A percentile compares a stretch with the other conserved stretches of the same genome.
phyloP scores from a whole-genome alignment of 2,888 invertebrate genomes.

The Cabera pusaria region DNA sequence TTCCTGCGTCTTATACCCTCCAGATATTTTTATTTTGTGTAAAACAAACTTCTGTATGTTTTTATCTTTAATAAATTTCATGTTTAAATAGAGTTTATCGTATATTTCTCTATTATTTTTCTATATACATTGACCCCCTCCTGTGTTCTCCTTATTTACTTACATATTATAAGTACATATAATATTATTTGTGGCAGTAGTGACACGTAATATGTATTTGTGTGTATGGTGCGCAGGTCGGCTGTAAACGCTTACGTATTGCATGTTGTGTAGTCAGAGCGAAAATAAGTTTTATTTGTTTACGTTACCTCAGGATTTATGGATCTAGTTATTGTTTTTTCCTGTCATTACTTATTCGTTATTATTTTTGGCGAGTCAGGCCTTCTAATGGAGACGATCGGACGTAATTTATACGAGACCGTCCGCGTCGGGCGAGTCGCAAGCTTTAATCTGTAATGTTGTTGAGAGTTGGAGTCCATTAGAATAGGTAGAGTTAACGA shows the following conservation, averaged over 20 bases:
- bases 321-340: constrained; percentile 62
- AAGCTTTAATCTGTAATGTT: constrained; percentile 58
- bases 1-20: constrained; percentile 57
- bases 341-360: constrained; percentile 53
- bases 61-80: constrained; percentile 82
- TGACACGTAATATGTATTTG: constrained; percentile 68
- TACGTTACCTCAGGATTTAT: constrained; percentile 68
- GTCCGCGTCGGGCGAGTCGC: constrained; percentile 39
- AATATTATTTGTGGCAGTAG: constrained; percentile 80
- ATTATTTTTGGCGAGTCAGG: constrained; percentile 66
- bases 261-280: constrained; percentile 74
- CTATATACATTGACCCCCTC: constrained; percentile 67
- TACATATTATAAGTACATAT: constrained; percentile 63
- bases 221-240: constrained; percentile 60
- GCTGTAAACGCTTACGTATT: constrained; percentile 69
- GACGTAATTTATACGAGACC: constrained; percentile 40
- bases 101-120: constrained; percentile 81
- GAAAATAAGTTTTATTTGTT: constrained; percentile 77
- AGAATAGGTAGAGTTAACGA: constrained; percentile 33
- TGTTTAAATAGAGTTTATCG: constrained; percentile 82
- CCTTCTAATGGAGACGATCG: constrained; percentile 54
- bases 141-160: constrained; percentile 71
- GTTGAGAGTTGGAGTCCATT: constrained; percentile 57
- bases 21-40: constrained; percentile 82
- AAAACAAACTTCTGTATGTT: constrained; percentile 81